These are phyloP conservation scores for Pyrocoelia pectoralis DNA, from an alignment of 2,888 invertebrate genomes.

Conservation along the genomic window DNA sequence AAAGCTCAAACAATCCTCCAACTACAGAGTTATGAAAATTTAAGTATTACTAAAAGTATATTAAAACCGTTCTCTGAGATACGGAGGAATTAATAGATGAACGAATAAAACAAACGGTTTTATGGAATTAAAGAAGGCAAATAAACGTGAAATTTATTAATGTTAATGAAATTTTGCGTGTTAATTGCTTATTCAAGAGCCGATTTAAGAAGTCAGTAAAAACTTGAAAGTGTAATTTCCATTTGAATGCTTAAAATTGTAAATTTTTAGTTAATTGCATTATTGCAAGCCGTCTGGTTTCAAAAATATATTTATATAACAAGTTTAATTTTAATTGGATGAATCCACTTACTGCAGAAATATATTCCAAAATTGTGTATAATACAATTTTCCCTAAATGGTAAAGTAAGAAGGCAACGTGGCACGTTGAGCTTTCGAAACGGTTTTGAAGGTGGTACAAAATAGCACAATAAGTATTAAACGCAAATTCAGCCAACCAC, in stretches of 20 bases:
- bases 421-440: background rate
- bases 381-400: background rate
- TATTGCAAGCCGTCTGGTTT: background rate
- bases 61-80: background rate
- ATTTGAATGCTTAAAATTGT: conserved; percentile 1
- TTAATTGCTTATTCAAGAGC: conserved; percentile 1
- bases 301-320: background rate
- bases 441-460: background rate
- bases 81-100: background rate
- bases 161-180: conserved; percentile 1
- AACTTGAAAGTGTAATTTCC: conserved; percentile 1
- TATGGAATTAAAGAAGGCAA: background rate
- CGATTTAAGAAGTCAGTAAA: conserved; percentile 1
- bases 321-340: background rate
- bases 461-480: background rate
- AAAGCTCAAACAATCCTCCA: background rate
- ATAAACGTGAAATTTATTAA: background rate
- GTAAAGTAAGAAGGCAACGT: background rate
- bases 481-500: background rate
- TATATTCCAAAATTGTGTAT: background rate
- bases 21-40: background rate
- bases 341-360: background rate
- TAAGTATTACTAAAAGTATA: background rate
- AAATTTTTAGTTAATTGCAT: background rate
- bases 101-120: background rate